Percentiles rank a stretch among this genome's conserved stretches.
Conservation (phyloP, 1,140 invertebrate genomes). For the Lepeophtheirus salmonis region DNA sequence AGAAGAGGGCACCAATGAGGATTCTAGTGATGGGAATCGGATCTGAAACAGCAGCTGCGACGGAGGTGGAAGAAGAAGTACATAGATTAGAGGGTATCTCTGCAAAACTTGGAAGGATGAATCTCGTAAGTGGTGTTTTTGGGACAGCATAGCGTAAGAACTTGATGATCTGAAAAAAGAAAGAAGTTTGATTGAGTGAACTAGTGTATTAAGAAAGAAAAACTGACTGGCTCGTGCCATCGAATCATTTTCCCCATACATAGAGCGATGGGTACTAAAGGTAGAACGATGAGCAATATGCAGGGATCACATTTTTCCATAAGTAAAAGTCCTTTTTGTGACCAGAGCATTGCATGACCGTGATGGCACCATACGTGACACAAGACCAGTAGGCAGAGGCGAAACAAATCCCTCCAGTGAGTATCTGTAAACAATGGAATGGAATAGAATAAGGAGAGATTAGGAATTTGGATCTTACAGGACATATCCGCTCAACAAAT, state of each 20-base stretch:
- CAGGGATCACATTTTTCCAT: slow-evolving; percentile 88
- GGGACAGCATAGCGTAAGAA: slow-evolving; percentile 49
- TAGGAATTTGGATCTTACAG: neutral
- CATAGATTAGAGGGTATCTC: neutral
- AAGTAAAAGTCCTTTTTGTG: slow-evolving; percentile 73
- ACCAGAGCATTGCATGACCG: slow-evolving; percentile 82
- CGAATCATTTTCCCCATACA: slow-evolving; percentile 73
- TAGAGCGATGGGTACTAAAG: slow-evolving; percentile 75
- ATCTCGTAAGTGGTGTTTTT: slow-evolving; percentile 50
- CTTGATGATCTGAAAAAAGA: slow-evolving; percentile 4
- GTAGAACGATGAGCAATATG: slow-evolving; percentile 68
- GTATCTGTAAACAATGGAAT: slow-evolving; percentile 65
- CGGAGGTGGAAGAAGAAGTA: slow-evolving; percentile 29
- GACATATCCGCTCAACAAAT: slow-evolving; percentile 2
- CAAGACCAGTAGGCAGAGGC: slow-evolving; percentile 90
- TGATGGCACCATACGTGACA: slow-evolving; percentile 88
- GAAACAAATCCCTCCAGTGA: slow-evolving; percentile 73
- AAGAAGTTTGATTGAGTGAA: neutral
- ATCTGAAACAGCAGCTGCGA: slow-evolving; percentile 34
- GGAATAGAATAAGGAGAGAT: slow-evolving; percentile 24
- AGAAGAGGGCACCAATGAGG: slow-evolving; percentile 74
- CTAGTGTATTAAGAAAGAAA: neutral
- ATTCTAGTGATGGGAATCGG: slow-evolving; percentile 73
- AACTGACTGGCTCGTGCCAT: slow-evolving; percentile 72
- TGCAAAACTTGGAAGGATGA: slow-evolving; percentile 37